Base-by-base conservation (phyloP, 1,140 invertebrate genomes). In the Akabosia matsudoensis region DNA sequence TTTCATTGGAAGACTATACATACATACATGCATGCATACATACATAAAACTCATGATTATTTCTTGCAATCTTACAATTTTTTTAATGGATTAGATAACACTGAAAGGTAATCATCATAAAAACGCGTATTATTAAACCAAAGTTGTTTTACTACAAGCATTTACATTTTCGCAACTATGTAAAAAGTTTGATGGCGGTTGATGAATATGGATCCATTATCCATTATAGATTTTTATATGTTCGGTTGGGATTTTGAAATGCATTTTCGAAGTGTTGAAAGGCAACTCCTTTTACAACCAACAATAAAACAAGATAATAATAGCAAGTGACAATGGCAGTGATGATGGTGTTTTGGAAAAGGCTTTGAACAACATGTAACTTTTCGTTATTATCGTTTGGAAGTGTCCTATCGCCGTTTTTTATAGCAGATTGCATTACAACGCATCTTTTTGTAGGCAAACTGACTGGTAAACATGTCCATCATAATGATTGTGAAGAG, bases 241-340 rank as follows among this genome's bases (percentile, higher is more conserved):
- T n/a, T n/a, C n/a, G n/a, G n/a, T n/a, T n/a, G n/a, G n/a, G n/a
- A n/a, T n/a, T n/a, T n/a, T n/a, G n/a, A 45, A 45, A 45, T 10
- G 7, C 7, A 10, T 18, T 45, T 45, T 45, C 18, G 18, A 45
- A 56, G 13, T 56, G 54, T n/a, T 56, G 54, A 56, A 56, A 56
- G 24, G 54, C 24, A 56, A n/a, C 54, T 56, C 54, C 54, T 56
- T 56, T 56, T 56, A 56, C 24, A 24, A 22, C 54, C 54, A 56
- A 56, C 24, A n/a, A n/a, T n/a, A n/a, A n/a, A 22, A 13, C 3
- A 56, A n/a, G 22, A 22, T 56, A 56, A 56, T 24, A 56, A 56
- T 24, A 16, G 54, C 22, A 56, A 56, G 54, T 56, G 54, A 56
- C 22, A 24, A 56, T 56, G 54, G 24, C 22, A 18, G 54, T 10